A percentile compares a stretch with the other conserved stretches of the same genome.
Evolutionary conservation across 2,113 vertebrate species (phyloP).

Genomic region (Tauraco erythrolophus): DNA sequence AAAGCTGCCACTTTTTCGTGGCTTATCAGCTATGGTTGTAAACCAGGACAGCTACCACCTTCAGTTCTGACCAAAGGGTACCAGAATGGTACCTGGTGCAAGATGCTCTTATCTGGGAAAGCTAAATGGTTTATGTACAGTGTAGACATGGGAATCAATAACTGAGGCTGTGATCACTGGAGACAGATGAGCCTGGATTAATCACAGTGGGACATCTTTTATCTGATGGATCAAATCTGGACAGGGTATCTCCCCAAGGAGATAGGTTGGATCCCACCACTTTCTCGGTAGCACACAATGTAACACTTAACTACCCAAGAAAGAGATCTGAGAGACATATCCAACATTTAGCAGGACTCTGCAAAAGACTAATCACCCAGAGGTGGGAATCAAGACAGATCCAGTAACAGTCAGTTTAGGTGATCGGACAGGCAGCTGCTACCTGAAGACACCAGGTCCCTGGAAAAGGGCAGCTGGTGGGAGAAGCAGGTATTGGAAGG

Average conservation of each 20-base stretch:
- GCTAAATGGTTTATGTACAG: neutral
- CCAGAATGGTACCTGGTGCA: neutral
- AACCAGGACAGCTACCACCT: neutral
- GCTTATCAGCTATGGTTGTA: neutral
- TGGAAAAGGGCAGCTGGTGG: neutral
- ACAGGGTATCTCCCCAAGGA: neutral
- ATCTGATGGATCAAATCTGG: neutral
- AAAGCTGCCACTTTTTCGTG: neutral
- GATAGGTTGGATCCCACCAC: neutral
- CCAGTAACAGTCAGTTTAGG: neutral
- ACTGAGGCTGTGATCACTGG: neutral
- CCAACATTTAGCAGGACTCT: neutral
- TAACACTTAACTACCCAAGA: neutral
- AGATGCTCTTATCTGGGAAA: neutral
- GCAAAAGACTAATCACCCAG: neutral
- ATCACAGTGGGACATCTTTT: neutral
- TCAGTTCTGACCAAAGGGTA: neutral
- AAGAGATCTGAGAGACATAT: neutral
- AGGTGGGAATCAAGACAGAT: neutral
- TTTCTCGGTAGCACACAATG: neutral
- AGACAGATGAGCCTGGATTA: neutral
- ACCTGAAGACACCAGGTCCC: neutral
- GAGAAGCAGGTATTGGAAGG: neutral
- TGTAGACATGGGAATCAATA: neutral
- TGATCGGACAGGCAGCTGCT: neutral